Evolutionary conservation across 2,888 invertebrate species (phyloP).

Genomic region (Aporophyla nigra): DNA sequence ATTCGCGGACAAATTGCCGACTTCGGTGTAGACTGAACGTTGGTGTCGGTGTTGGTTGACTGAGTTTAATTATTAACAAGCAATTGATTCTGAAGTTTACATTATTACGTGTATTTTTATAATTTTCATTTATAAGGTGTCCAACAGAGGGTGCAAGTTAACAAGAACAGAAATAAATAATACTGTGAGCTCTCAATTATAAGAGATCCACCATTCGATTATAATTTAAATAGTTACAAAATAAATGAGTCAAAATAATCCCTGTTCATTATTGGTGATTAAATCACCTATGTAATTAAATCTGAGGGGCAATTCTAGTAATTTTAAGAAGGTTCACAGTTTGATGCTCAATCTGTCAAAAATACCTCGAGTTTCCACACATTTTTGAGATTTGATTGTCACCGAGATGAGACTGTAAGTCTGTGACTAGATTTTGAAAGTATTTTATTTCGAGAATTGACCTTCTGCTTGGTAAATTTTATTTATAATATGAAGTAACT

Average conservation of each 20-base stretch:
- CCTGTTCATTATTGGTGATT: neutral
- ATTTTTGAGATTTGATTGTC: no score
- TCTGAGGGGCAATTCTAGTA: neutral
- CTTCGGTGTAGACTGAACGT: slow-evolving; percentile 6
- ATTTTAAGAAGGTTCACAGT: no score
- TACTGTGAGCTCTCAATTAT: neutral
- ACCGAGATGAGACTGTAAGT: no score
- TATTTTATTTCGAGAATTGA: no score
- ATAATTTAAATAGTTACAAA: neutral
- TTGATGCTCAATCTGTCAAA: no score
- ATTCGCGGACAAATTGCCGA: slow-evolving; percentile 52
- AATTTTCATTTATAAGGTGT: neutral
- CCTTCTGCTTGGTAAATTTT: neutral
- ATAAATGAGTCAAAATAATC: neutral
- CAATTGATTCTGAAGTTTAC: neutral
- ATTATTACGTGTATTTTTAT: neutral
- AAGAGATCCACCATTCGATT: neutral
- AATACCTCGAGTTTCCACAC: no score
- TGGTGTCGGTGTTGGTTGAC: neutral
- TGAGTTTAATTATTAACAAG: neutral
- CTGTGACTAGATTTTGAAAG: no score
- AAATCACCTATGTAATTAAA: neutral
- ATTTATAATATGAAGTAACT: neutral
- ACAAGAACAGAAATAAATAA: neutral
- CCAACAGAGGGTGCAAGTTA: neutral